Conservation (phyloP, 2,888 invertebrate genomes). For the Archips xylosteana region DNA sequence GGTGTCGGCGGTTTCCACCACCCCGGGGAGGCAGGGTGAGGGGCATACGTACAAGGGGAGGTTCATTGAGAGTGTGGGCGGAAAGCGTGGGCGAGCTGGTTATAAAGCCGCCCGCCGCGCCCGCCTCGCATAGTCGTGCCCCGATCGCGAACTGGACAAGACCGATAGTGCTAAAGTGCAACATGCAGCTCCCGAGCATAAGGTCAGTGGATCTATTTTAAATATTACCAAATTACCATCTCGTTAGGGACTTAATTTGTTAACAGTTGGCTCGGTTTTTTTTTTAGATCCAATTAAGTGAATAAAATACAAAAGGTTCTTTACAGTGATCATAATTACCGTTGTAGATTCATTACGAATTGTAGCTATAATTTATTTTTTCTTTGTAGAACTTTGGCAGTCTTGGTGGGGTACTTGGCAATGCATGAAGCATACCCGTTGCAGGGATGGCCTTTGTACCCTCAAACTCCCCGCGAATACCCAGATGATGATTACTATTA, state of each 20-base stretch:
- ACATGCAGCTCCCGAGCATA: constrained; percentile 67
- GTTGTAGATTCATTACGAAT: constrained; percentile 1
- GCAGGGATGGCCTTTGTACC: constrained; percentile 79
- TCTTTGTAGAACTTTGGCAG: constrained; percentile 71
- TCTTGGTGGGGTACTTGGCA: constrained; percentile 80
- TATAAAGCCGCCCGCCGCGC: constrained; percentile 74
- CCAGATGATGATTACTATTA: constrained; percentile 85
- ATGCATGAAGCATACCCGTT: constrained; percentile 75
- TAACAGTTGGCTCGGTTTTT: background rate
- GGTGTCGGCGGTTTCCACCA: constrained; percentile 42
- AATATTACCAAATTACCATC: constrained; percentile 7
- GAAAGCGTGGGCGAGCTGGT: constrained; percentile 80
- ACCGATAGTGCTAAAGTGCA: constrained; percentile 69
- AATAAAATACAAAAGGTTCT: background rate
- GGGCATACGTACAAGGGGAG: constrained; percentile 58
- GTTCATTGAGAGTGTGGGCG: constrained; percentile 91
- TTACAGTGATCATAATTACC: background rate
- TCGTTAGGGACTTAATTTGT: background rate
- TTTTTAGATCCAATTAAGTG: background rate
- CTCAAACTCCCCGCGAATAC: constrained; percentile 81
- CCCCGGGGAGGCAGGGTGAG: constrained; percentile 50
- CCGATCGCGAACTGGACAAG: constrained; percentile 60
- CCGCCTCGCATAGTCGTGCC: constrained; percentile 75
- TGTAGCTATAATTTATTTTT: constrained; percentile 22
- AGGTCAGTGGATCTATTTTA: constrained; percentile 61